Evolutionary conservation across 1,140 invertebrate species (phyloP), one percentile per base, ranked within the genome.

Genomic region (Drosophila chauvacae): DNA sequence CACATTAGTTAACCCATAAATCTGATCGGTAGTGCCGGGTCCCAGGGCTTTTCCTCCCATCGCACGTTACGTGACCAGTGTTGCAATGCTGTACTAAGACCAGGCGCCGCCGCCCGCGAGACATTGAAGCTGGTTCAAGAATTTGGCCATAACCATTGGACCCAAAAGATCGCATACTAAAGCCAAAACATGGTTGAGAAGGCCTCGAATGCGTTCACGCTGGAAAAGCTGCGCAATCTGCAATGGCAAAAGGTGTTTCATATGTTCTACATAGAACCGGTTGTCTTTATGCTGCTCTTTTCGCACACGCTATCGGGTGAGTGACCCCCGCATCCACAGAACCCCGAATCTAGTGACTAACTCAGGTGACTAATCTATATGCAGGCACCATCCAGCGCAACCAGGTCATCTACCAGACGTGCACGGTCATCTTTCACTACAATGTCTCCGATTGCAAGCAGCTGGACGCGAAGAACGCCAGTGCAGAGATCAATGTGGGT

Each of bases 381-480:
- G 7, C 59, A 95, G 94, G 92, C 57, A 93, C 92, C 33, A 92
- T 95, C n/a, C 83, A 92, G 33, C 92, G 92, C 26, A 94, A 95
- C 85, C 90, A 95, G 45, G 83, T 95, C 42, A 77, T 94, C 23
- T 94, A 94, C 74, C 93, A 93, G 71, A 94, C 93, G 5, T 95
- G 94, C 78, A 93, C 91, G 51, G 80, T 90, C 30, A 92, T 92
- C 16, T 90, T 94, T 56, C 73, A 78, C 18, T 93, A 93, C 76
- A 94, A 94, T 71, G 80, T 93, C 62, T 92, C 93, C 33, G 92
- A 93, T 62, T 95, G 94, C 80, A 73, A 91, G 20, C 76, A 94
- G 72, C 71, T 95, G 30, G 94, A 94, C 37, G 90, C 86, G 16
- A 93, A 93, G 65, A 93, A 93, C 37, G 92, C 90, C 60, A 93